These are phyloP conservation scores for Drosophila monieri DNA, from an alignment of 2,888 invertebrate species.

Conservation along the genomic window DNA sequence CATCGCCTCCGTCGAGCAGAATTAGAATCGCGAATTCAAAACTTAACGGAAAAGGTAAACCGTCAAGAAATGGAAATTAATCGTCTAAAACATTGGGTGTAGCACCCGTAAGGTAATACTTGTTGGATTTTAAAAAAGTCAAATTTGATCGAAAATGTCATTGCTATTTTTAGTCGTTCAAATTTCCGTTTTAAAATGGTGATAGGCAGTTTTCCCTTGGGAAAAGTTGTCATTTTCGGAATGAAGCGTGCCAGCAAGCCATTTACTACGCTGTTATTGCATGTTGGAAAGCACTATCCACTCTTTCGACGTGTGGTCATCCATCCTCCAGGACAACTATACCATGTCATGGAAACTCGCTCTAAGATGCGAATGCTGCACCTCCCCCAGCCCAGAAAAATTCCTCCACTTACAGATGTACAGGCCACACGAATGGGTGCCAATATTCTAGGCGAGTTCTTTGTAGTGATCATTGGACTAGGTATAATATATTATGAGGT, in stretches of 20 bases:
- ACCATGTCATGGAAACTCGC: slow-evolving; percentile 47
- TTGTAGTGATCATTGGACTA: slow-evolving; percentile 33
- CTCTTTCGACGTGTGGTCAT: slow-evolving; percentile 41
- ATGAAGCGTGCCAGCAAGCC: slow-evolving; percentile 49
- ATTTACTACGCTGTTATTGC: slow-evolving; percentile 21
- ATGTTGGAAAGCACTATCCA: slow-evolving; percentile 38
- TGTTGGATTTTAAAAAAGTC: not conserved
- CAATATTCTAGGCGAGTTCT: slow-evolving; percentile 47
- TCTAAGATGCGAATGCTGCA: slow-evolving; percentile 47
- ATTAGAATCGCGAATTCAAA: slow-evolving; percentile 22
- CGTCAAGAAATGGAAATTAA: slow-evolving; percentile 44
- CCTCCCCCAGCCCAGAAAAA: slow-evolving; percentile 50
- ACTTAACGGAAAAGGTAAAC: slow-evolving; percentile 35
- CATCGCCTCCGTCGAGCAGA: slow-evolving; percentile 6
- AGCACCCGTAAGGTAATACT: not conserved
- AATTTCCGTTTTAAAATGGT: slow-evolving; percentile 36
- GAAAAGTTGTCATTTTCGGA: slow-evolving; percentile 44
- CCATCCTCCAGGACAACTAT: slow-evolving; percentile 53
- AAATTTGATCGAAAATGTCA: not conserved
- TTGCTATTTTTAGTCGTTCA: not conserved
- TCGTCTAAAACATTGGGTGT: slow-evolving; percentile 33
- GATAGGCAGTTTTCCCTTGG: slow-evolving; percentile 41
- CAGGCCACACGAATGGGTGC: slow-evolving; percentile 50
- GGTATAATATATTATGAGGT: slow-evolving; percentile 43
- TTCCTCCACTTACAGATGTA: slow-evolving; percentile 33